Evolutionary conservation across 1,140 invertebrate species (phyloP).

Genomic region (Aphelenchoides besseyi): DNA sequence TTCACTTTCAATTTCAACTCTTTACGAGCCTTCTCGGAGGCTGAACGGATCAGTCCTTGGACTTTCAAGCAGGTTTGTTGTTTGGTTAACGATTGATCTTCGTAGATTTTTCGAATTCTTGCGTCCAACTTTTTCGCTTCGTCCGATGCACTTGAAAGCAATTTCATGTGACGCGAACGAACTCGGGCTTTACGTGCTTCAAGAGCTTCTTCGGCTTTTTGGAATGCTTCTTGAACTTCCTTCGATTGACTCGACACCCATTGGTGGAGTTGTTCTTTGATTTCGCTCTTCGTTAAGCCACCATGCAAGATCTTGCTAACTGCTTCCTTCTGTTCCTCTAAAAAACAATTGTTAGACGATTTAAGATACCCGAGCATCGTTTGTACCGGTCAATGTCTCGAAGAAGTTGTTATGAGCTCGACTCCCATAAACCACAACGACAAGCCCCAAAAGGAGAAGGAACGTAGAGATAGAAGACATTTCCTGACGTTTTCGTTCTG

Average conservation of each 20-base stretch:
- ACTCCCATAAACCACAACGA: neutral
- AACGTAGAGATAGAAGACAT: neutral
- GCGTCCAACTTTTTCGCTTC: neutral
- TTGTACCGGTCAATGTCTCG: neutral
- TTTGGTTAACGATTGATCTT: constrained; percentile 1
- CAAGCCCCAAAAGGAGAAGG: neutral
- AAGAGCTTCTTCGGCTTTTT: neutral
- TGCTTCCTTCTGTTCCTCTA: neutral
- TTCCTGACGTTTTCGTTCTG: neutral
- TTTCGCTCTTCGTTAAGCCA: neutral
- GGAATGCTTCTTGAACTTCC: constrained; percentile 1
- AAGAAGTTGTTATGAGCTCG: constrained; percentile 1
- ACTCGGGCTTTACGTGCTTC: neutral
- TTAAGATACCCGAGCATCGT: no score
- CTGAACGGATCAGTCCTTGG: neutral
- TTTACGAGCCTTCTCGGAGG: neutral
- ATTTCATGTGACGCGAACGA: neutral
- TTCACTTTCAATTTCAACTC: constrained; percentile 1
- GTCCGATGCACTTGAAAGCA: neutral
- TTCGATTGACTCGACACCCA: constrained; percentile 1
- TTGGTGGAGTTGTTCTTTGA: neutral
- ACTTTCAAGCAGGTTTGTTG: neutral
- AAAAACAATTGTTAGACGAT: neutral
- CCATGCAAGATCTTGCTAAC: constrained; percentile 3
- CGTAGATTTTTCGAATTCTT: neutral